Base-by-base conservation (phyloP, 2,888 invertebrate species). In the Latheticus oryzae region DNA sequence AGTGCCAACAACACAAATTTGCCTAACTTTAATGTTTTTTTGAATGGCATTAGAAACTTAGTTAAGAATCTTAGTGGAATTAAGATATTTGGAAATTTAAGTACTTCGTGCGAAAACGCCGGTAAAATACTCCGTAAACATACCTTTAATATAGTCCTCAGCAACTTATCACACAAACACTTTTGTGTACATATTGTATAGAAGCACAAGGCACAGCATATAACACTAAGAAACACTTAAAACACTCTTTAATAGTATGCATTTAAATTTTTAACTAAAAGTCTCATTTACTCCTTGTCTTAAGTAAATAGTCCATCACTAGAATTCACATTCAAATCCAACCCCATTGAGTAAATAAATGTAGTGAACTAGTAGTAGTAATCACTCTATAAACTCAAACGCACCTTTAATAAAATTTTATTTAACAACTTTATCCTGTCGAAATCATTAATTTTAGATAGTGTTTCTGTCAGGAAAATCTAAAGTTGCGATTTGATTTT, bases 181-280 rank as follows among this genome's bases (percentile, higher is more conserved):
- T 54, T 45, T 54, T 21, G 28, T 42, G 59, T 54, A 45, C 59
- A 59, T 56, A 63, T 63, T 58, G 62, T 61, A 57, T 62, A 37
- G 60, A 62, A 60, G 55, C 65, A 65, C 65, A 65, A 65, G 65
- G 60, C 64, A 64, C 64, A 57, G 51, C 53, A 53, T 42, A 33
- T 51, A 61, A 62, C 64, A 64, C 62, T 59, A 43, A 57, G 56
- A 61, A 43, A 38, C 62, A 64, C 61, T 60, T 33, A 38, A 59
- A 58, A 50, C 64, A 62, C 61, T 37, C 51, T 37, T 24, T 52
- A 51, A 9, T 42, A 38, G 54, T 55, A 56, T 57, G 59, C 64
- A 62, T 65, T 57, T 63, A 63, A 50, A 32, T 28, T 37, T 17
- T 50, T 58, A 5, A 26, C 24, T 48, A 5, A 7, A 11, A 37